phyloP scores from a whole-genome alignment of 92 coral and sea anemone species.

The Parazoanthus darwini region DNA sequence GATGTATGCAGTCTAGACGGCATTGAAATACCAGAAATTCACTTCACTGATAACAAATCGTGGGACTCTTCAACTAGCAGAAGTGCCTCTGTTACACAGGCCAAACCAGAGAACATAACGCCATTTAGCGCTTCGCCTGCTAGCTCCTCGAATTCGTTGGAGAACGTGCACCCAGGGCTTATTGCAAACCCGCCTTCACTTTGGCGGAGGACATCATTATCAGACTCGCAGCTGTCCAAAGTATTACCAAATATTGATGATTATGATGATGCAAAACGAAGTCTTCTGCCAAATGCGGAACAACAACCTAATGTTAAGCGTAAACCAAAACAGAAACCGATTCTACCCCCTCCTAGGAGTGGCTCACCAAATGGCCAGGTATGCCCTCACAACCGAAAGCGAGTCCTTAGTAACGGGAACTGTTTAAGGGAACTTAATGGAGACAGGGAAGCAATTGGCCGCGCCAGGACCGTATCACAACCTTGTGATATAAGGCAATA shows the following conservation, averaged over 20 bases:
- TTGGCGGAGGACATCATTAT: conserved; percentile 22
- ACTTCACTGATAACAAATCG: conserved; percentile 17
- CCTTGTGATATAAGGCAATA: conserved; percentile 4
- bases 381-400: background rate
- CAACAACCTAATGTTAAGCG: background rate
- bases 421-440: conserved; percentile 3
- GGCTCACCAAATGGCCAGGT: background rate
- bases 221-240: conserved; percentile 11
- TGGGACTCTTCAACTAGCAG: conserved; percentile 7
- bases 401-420: background rate
- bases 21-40: conserved; percentile 12
- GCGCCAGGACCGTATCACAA: conserved; percentile 19
- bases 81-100: background rate
- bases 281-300: background rate
- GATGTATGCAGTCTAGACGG: background rate
- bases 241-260: conserved; percentile 5
- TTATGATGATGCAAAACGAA: background rate
- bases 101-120: background rate
- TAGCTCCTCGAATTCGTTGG: background rate
- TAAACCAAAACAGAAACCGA: background rate
- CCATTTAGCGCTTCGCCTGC: background rate
- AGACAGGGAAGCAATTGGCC: background rate
- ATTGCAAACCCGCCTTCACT: background rate
- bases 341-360: background rate
- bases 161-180: background rate